Conservation (phyloP, 2,113 vertebrate species). For the Pseudois nayaur region DNA sequence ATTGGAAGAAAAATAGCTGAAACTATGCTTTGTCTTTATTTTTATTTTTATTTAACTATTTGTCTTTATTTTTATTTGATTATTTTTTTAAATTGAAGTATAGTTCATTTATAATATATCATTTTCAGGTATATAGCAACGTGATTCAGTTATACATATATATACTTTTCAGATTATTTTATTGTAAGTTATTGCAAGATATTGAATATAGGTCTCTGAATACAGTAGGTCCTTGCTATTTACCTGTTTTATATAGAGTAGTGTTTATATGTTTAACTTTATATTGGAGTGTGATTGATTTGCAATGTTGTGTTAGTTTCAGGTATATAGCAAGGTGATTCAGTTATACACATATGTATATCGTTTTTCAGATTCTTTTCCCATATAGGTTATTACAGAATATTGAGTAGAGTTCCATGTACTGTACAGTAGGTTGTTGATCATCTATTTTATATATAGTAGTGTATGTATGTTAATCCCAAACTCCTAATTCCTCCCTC, state of each 20-base stretch:
- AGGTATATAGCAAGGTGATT: not conserved
- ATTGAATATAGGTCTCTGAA: not conserved
- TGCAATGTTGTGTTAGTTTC: not conserved
- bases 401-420: not conserved
- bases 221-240: not conserved
- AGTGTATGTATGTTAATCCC: not conserved
- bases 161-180: not conserved
- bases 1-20: not conserved
- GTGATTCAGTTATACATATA: not conserved
- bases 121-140: not conserved
- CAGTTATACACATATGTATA: not conserved
- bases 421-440: not conserved
- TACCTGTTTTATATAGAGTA: not conserved
- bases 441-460: not conserved
- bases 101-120: not conserved
- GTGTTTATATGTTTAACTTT: not conserved
- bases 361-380: not conserved
- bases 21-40: not conserved
- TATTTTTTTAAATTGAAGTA: not conserved
- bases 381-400: not conserved
- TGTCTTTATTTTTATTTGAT: not conserved
- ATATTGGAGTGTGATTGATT: not conserved
- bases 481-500: not conserved
- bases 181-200: not conserved
- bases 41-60: not conserved